Conservation (phyloP, 2,113 vertebrate species). For the Mionectes macconnelli region DNA sequence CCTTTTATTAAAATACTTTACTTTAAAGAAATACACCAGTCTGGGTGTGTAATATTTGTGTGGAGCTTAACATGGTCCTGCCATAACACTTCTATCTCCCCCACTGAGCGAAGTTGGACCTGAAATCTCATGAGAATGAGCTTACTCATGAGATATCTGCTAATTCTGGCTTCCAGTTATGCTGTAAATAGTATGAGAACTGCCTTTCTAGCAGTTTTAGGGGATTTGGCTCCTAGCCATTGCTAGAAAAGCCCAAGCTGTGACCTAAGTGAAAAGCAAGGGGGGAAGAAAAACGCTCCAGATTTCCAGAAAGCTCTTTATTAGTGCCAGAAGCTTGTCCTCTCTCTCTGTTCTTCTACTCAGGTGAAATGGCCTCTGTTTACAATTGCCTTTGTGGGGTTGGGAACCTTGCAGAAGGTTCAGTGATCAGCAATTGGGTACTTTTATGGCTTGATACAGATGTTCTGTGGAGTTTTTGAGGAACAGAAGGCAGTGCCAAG, state of each 20-base stretch:
- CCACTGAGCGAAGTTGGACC: neutral
- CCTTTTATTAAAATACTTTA: conserved; percentile 10
- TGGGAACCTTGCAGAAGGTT: neutral
- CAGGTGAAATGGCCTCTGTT: neutral
- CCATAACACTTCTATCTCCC: neutral
- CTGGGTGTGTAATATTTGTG: neutral
- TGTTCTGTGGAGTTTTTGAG: neutral
- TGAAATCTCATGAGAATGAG: conserved; percentile 49
- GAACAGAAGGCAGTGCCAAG: neutral
- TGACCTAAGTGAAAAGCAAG: conserved; percentile 3
- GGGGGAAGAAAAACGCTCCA: neutral
- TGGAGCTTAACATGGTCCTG: neutral
- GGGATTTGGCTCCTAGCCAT: conserved; percentile 46
- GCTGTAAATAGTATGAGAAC: conserved; percentile 59
- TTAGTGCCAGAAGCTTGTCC: neutral
- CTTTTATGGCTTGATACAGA: neutral
- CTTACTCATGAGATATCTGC: conserved; percentile 45
- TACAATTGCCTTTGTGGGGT: neutral
- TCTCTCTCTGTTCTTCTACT: neutral
- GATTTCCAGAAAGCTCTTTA: neutral
- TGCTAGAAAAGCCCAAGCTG: conserved; percentile 37
- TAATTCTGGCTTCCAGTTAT: conserved; percentile 35
- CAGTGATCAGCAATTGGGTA: neutral
- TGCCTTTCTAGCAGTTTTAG: conserved; percentile 50
- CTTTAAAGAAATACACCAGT: neutral